Evolutionary conservation across 1,140 invertebrate genomes (phyloP).

Genomic region (Habropoda laboriosa): DNA sequence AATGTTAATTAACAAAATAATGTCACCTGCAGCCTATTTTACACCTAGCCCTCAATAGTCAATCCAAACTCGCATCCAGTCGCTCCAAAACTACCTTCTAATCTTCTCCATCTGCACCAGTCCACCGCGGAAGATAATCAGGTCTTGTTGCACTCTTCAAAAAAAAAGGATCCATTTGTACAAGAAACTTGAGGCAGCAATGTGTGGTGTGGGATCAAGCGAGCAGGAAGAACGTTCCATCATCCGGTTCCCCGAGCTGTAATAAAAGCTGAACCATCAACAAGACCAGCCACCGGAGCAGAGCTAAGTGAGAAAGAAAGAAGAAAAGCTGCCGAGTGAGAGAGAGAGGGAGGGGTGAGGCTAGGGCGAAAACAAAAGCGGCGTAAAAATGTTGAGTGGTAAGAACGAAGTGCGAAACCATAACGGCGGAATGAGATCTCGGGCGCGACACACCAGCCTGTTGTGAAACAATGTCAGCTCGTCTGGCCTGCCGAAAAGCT

Average conservation of each 20-base stretch:
- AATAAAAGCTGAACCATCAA: too few species aligned
- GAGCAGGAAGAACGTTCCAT: slow-evolving; percentile 21
- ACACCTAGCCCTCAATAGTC: too few species aligned
- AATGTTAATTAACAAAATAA: too few species aligned
- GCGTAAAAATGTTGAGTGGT: slow-evolving; percentile 56
- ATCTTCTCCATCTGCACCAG: not conserved
- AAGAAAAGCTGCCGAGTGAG: too few species aligned
- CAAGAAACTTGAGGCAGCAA: slow-evolving; percentile 30
- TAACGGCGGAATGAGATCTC: slow-evolving; percentile 58
- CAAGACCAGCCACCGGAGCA: too few species aligned
- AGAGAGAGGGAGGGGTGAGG: not conserved
- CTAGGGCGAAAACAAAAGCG: slow-evolving; percentile 32
- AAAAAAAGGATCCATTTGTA: slow-evolving; percentile 38
- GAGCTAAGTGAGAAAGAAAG: too few species aligned
- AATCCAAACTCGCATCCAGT: too few species aligned
- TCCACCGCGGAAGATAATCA: slow-evolving; percentile 13
- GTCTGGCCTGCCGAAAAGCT: slow-evolving; percentile 33
- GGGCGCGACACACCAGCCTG: not conserved
- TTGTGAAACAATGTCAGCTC: slow-evolving; percentile 40
- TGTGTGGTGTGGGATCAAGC: not conserved
- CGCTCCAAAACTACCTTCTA: too few species aligned
- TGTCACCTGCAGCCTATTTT: too few species aligned
- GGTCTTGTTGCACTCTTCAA: not conserved
- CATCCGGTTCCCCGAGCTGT: slow-evolving; percentile 34
- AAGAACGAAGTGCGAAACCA: slow-evolving; percentile 49